phyloP scores from a whole-genome alignment of 2,113 vertebrate genomes.

The Baryphthengus martii region DNA sequence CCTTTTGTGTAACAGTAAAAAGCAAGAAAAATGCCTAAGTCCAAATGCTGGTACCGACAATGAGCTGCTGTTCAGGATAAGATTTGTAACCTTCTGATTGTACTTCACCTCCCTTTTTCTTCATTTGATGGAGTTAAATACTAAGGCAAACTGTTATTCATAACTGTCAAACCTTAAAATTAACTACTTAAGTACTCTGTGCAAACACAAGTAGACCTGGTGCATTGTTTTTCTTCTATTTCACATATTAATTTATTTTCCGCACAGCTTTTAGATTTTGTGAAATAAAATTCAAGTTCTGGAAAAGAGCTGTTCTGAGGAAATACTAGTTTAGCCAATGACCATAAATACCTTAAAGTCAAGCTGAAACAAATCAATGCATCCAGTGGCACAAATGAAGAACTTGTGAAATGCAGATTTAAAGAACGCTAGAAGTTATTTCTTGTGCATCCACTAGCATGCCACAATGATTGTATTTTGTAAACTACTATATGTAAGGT shows the following conservation, averaged over 20 bases:
- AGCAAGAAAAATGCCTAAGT: neutral
- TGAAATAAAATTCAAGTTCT: neutral
- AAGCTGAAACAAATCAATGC: neutral
- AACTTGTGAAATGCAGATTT: neutral
- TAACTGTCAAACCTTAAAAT: neutral
- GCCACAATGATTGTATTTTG: neutral
- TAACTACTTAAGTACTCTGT: neutral
- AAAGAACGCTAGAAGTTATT: neutral
- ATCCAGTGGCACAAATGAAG: neutral
- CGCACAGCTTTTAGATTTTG: neutral
- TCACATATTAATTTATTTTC: neutral
- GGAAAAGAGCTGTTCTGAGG: neutral
- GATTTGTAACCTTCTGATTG: neutral
- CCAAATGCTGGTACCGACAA: neutral
- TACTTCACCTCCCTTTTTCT: neutral
- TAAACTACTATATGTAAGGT: neutral
- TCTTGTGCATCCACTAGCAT: neutral
- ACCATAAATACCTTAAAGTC: neutral
- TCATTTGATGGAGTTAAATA: neutral
- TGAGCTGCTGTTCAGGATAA: neutral
- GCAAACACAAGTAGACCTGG: neutral
- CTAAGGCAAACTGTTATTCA: neutral
- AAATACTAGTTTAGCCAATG: neutral
- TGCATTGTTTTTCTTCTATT: neutral
- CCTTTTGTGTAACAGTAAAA: neutral